phyloP scores from a whole-genome alignment of 2,888 invertebrate species.

The Papilio elwesi region DNA sequence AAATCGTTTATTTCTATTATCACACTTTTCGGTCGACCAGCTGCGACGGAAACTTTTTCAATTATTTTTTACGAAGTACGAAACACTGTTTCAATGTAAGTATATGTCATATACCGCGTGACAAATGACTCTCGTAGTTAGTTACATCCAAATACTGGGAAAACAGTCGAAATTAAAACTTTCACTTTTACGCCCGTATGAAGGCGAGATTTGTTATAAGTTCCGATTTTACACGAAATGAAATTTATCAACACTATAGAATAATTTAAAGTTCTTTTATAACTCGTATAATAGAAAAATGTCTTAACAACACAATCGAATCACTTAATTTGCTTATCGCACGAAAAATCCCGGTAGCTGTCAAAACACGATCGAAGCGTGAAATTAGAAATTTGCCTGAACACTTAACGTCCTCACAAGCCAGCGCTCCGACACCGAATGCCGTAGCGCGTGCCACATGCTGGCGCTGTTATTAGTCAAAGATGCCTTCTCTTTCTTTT shows the following conservation, averaged over 20 bases:
- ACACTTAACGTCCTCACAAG: conserved; percentile 62
- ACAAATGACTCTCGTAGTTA: conserved; percentile 53
- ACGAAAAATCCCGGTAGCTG: conserved; percentile 54
- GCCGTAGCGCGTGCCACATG: conserved; percentile 81
- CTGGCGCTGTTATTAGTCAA: conserved; percentile 57
- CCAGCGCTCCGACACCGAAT: conserved; percentile 76
- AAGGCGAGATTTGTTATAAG: conserved; percentile 69
- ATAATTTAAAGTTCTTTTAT: conserved; percentile 1
- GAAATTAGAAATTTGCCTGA: conserved; percentile 55
- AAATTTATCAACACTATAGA: conserved; percentile 54
- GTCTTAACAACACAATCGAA: conserved; percentile 45
- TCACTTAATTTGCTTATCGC: conserved; percentile 36
- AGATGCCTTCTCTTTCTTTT: conserved; percentile 71
- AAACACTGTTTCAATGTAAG: conserved; percentile 44
- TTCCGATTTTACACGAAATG: conserved; percentile 43
- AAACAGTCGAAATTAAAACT: conserved; percentile 68
- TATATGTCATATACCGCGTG: conserved; percentile 10
- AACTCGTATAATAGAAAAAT: not conserved
- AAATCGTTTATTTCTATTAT: conserved; percentile 76
- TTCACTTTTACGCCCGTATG: conserved; percentile 74
- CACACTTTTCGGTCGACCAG: conserved; percentile 70
- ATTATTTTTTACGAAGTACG: conserved; percentile 57
- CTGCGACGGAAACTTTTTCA: conserved; percentile 72
- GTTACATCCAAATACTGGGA: conserved; percentile 60
- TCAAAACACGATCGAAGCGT: conserved; percentile 74